Percentiles rank a stretch among this genome's conserved stretches.
Evolutionary conservation across 2,113 vertebrate genomes (phyloP).

Genomic region (Apus apus): DNA sequence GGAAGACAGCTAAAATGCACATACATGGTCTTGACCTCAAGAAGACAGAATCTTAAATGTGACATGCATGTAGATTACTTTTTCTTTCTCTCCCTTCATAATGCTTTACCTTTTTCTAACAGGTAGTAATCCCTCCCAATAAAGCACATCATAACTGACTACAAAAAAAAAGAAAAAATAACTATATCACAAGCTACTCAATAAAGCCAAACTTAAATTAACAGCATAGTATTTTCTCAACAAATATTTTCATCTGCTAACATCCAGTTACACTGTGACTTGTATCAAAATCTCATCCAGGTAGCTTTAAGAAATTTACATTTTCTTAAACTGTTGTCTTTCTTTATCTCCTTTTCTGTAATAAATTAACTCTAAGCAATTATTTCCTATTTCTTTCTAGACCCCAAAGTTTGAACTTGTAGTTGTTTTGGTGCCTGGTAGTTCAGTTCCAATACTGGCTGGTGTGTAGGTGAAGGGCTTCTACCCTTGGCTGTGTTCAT

Average conservation of each 20-base stretch:
- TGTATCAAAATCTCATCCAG: neutral
- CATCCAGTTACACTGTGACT: neutral
- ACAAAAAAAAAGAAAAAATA: neutral
- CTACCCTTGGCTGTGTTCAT: rapidly evolving
- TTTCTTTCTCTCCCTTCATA: neutral
- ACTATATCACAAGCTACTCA: neutral
- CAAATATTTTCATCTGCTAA: neutral
- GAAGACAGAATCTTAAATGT: neutral
- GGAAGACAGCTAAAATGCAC: neutral
- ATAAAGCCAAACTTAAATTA: neutral
- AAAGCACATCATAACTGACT: neutral
- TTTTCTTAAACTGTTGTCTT: neutral
- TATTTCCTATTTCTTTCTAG: neutral
- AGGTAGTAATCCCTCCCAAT: neutral
- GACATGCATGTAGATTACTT: neutral
- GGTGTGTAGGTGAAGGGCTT: neutral
- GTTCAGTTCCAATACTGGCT: neutral
- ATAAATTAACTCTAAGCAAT: neutral
- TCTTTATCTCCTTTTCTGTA: neutral
- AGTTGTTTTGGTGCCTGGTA: neutral
- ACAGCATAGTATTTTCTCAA: neutral
- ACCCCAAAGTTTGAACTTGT: neutral
- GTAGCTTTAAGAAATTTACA: neutral
- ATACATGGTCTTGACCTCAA: neutral
- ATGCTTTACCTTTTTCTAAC: neutral